Base-by-base conservation (phyloP, 2,113 vertebrate species). In the Boleophthalmus pectinirostris region DNA sequence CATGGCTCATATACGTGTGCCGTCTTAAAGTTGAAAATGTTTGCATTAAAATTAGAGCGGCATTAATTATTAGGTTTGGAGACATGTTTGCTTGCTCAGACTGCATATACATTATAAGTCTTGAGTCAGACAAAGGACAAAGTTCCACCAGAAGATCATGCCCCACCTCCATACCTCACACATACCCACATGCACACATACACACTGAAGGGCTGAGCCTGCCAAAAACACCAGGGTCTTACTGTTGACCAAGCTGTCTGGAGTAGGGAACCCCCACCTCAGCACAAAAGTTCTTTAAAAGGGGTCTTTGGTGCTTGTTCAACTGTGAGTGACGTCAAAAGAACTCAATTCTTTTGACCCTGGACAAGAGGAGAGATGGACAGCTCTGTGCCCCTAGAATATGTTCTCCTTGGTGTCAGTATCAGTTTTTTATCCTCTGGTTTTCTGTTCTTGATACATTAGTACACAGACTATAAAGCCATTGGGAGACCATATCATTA, bases 261-360 rank as follows among this genome's bases (percentile, higher is more conserved):
- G 70, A 69, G 68, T 24, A 29, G 51, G 51, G 51, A 54, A 54
- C 51, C 51, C 51, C 51, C 51, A 54, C 51, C 51, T 21, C 20
- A 54, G 63, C 61, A 23, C 18, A 25, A 14, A 33, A 63, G n/a
- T 12, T 46, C 29, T 57, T 57, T 61, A 77, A 54, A 18, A 76
- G 7, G 51, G 56, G 69, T 61, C 67, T 83, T 72, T 85, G 69
- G 70, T 75, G 85, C 81, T 82, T 69, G 54, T 58, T 88, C 70
- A 79, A 78, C 82, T 86, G 84, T 82, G 78, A 83, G 77, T 85
- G 82, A 86, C 80, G 49, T 75, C 80, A 83, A 77, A 81, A 85
- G 82, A n/a, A 78, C 76, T 69, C 63, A 78, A 67, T 82, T 73
- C 83, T 78, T n/a, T n/a, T 87, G 82, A 86, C 81, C 84, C 68